Base-by-base conservation (phyloP, 1,140 invertebrate genomes). In the Brachionus koreanus region DNA sequence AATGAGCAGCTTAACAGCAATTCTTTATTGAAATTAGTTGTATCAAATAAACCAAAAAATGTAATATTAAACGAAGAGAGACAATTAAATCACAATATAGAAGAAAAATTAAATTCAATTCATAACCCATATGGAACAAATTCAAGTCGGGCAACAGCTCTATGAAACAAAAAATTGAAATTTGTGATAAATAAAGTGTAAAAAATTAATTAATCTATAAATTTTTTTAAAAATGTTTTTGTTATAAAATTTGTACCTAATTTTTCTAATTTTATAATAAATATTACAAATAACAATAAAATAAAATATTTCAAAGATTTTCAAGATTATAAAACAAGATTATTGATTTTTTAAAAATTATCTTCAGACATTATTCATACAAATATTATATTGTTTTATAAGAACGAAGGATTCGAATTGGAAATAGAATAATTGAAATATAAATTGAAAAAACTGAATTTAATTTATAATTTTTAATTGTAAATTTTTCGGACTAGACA, bases 1-100 rank as follows among this genome's bases (percentile, higher is more conserved):
- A 74, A 46, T 46, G 69, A 74, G 46, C 69, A 74, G 25, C 3
- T 33, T 5, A 46, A 23, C 10, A 25, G 39, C 2, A 67, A 33
- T 74, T 46, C 10, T 7, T 23, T 39, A 46, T 74, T 74, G 43
- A 74, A 74, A 25, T 29, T 74, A 35, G 69, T 74, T 46, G 25
- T 74, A 46, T 74, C 69, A 3, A 74, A 74, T 43, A 74, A 74
- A 43, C 69, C 69, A 0, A 74, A 74, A 74, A 74, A 74, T 46
- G 69, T 74, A 2, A 46, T 46, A 13, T 16, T 74, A 46, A 74
- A 74, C 13, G 69, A 74, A 74, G 69, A 74, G 5, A 74, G 29
- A 74, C 43, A 74, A 46, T 13, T 72, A 9, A 72, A 19, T 6
- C 69, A 74, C 25, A 19, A 43, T 74, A 19, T 74, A 13, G 69